These are phyloP conservation scores for Acridotheres tristis DNA, from an alignment of 2,797 vertebrate genomes.

Conservation along the genomic window DNA sequence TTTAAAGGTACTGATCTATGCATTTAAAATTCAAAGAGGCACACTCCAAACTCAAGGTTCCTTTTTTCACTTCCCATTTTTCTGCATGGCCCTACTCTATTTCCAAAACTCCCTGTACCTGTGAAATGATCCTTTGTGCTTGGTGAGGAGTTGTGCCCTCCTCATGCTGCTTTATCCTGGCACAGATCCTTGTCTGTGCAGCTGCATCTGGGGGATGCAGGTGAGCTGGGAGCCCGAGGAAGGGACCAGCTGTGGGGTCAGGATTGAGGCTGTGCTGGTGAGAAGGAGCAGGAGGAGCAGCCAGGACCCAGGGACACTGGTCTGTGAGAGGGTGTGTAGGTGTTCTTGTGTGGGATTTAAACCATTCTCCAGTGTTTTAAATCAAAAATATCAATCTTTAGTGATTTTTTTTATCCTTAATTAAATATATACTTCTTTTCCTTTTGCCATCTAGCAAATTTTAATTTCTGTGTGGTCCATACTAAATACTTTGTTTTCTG, in stretches of 20 bases:
- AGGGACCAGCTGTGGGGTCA: neutral
- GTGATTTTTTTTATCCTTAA: neutral
- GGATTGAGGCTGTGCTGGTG: neutral
- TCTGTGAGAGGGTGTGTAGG: neutral
- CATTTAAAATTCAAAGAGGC: neutral
- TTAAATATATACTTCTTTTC: neutral
- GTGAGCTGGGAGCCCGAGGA: neutral
- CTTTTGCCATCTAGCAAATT: neutral
- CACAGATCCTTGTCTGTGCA: neutral
- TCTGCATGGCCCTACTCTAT: accelerated
- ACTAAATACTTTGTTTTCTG: neutral
- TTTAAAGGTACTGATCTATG: neutral
- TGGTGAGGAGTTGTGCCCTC: neutral
- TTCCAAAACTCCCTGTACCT: neutral
- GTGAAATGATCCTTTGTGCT: neutral
- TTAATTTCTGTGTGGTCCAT: neutral
- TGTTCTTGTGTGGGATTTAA: neutral
- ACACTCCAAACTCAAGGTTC: neutral
- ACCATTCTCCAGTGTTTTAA: neutral
- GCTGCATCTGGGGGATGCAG: neutral
- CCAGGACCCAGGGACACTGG: neutral
- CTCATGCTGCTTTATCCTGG: accelerated
- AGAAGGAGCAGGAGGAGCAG: neutral
- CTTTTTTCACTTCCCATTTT: neutral
- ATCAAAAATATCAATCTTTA: neutral